These are phyloP conservation scores for Falco columbarius DNA, from an alignment of 2,797 vertebrate species.

Conservation along the genomic window DNA sequence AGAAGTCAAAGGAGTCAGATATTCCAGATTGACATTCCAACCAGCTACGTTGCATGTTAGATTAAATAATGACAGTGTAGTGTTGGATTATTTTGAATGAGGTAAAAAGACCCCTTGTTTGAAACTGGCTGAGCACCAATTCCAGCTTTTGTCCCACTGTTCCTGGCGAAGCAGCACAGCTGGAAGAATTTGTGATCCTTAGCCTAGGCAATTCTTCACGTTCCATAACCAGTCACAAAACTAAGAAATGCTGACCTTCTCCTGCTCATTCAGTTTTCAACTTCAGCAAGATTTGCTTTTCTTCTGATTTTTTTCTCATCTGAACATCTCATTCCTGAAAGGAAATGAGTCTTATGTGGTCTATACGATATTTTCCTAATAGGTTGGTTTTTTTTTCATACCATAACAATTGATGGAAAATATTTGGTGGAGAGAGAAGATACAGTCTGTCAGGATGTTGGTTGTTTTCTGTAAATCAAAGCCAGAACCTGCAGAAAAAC, in stretches of 20 bases:
- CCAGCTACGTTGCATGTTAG: background rate
- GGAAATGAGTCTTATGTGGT: constrained; percentile 40
- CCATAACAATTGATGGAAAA: constrained; percentile 5
- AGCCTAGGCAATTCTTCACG: background rate
- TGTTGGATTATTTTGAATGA: background rate
- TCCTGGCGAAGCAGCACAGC: background rate
- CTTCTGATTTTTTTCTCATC: background rate
- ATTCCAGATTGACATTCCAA: background rate
- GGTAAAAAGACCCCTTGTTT: background rate
- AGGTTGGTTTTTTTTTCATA: background rate
- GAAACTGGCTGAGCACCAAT: background rate
- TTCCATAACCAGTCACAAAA: background rate
- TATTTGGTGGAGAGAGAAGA: constrained; percentile 4
- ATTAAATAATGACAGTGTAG: background rate
- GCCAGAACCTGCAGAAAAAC: background rate
- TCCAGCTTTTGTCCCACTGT: background rate
- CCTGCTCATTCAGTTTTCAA: background rate
- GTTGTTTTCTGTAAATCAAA: constrained; percentile 33
- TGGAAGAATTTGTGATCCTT: background rate
- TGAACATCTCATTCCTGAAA: constrained; percentile 13
- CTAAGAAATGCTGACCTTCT: background rate
- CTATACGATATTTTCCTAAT: constrained; percentile 34
- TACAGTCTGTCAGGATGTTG: background rate
- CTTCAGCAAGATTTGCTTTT: constrained; percentile 23
- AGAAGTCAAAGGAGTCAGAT: background rate